These are phyloP conservation scores for Psococerastis gibbosa DNA, from an alignment of 2,888 invertebrate species.

Conservation along the genomic window DNA sequence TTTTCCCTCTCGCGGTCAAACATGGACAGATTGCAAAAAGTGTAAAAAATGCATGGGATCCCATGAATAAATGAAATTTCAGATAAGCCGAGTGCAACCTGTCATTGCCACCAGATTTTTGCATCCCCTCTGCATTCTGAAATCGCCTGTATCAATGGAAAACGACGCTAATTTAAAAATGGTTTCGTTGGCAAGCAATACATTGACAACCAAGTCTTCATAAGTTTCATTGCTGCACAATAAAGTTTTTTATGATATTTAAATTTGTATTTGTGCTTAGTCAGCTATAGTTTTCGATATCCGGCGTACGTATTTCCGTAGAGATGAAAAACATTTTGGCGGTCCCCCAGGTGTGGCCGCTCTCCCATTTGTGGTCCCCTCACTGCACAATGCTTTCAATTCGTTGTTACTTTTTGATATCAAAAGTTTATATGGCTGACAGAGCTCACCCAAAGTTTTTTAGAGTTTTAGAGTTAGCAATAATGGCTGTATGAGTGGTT, in stretches of 20 bases:
- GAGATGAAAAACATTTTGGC: neutral
- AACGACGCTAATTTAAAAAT: too few species aligned
- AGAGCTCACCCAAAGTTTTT: too few species aligned
- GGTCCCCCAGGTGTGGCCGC: neutral
- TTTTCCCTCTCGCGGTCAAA: neutral
- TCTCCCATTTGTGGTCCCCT: neutral
- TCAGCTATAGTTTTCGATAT: neutral
- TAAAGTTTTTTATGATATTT: neutral
- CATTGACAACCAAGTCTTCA: neutral
- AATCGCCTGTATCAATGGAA: too few species aligned
- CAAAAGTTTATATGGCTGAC: too few species aligned
- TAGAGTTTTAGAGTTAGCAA: too few species aligned
- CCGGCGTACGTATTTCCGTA: too few species aligned
- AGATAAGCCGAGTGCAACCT: neutral
- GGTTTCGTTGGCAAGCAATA: neutral
- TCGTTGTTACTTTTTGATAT: too few species aligned
- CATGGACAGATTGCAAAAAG: neutral
- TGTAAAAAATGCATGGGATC: neutral
- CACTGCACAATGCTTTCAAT: too few species aligned
- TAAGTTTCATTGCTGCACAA: neutral
- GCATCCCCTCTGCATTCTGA: neutral
- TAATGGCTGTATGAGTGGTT: too few species aligned
- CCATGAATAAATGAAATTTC: neutral
- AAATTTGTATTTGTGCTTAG: neutral
- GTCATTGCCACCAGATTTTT: neutral